Percentiles rank a stretch among this genome's conserved stretches.
Evolutionary conservation across 35 echinoderm and acorn worm species (phyloP).

Genomic region (Ptychodera flava): DNA sequence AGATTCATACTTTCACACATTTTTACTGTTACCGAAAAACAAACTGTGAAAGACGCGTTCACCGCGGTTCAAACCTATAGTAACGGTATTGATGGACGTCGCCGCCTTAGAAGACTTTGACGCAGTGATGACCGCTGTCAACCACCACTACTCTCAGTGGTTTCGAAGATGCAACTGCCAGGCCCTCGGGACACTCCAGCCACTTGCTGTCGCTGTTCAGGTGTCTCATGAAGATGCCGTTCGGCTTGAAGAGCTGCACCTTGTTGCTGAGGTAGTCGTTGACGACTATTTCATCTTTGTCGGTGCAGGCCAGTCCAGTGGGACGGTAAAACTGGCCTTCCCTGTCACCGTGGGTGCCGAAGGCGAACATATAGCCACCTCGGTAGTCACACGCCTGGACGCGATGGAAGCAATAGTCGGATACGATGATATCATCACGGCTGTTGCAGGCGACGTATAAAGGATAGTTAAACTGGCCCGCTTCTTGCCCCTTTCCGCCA

Average conservation of each 20-base stretch:
- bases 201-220: constrained; percentile 51
- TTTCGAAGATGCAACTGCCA: constrained; percentile 16
- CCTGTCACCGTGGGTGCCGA: background rate
- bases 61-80: no score
- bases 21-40: no score
- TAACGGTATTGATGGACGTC: no score
- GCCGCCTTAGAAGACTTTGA: background rate
- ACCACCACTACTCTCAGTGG: background rate
- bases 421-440: constrained; percentile 1
- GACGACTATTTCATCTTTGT: constrained; percentile 50
- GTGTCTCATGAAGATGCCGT: constrained; percentile 43
- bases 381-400: background rate
- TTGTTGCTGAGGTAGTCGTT: constrained; percentile 41
- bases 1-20: no score
- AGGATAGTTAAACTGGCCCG: constrained; percentile 3
- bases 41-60: no score
- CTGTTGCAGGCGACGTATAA: background rate
- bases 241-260: constrained; percentile 54
- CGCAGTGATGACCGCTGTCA: background rate
- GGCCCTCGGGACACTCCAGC: constrained; percentile 45
- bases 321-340: constrained; percentile 48
- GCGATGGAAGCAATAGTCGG: background rate
- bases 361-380: background rate
- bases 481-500: background rate
- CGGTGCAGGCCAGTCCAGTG: constrained; percentile 44